Evolutionary conservation across 2,113 vertebrate genomes (phyloP).

Genomic region (Porphyrio hochstetteri): DNA sequence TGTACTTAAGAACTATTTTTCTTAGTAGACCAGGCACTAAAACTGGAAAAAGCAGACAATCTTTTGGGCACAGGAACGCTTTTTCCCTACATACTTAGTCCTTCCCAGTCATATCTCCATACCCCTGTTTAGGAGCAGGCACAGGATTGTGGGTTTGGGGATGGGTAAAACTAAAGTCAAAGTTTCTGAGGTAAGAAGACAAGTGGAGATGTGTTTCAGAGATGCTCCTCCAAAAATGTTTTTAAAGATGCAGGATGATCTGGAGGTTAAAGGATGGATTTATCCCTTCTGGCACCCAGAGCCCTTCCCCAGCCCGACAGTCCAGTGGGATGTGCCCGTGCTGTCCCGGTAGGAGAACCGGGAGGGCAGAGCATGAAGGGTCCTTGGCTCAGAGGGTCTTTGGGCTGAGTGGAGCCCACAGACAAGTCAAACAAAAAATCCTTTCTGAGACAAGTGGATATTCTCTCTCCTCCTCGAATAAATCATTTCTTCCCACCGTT

Average conservation of each 20-base stretch:
- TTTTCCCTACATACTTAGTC: neutral
- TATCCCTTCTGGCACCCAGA: neutral
- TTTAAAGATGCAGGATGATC: neutral
- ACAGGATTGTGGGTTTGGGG: neutral
- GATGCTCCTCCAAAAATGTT: neutral
- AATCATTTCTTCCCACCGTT: neutral
- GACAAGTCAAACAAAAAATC: neutral
- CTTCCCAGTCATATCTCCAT: neutral
- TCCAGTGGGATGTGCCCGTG: neutral
- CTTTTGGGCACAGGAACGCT: neutral
- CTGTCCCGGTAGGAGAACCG: neutral
- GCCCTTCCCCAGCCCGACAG: neutral
- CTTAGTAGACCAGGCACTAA: neutral
- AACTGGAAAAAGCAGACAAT: neutral
- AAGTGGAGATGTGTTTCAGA: neutral
- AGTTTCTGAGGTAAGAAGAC: neutral
- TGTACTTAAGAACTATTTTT: neutral
- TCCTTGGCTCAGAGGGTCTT: neutral
- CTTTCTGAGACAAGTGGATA: neutral
- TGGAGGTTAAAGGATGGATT: neutral
- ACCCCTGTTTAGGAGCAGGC: neutral
- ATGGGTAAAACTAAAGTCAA: neutral
- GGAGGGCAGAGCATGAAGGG: accelerated
- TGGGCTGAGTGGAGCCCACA: neutral
- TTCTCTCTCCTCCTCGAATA: neutral